phyloP scores from a whole-genome alignment of 2,113 vertebrate species.

The Thryonomys swinderianus region DNA sequence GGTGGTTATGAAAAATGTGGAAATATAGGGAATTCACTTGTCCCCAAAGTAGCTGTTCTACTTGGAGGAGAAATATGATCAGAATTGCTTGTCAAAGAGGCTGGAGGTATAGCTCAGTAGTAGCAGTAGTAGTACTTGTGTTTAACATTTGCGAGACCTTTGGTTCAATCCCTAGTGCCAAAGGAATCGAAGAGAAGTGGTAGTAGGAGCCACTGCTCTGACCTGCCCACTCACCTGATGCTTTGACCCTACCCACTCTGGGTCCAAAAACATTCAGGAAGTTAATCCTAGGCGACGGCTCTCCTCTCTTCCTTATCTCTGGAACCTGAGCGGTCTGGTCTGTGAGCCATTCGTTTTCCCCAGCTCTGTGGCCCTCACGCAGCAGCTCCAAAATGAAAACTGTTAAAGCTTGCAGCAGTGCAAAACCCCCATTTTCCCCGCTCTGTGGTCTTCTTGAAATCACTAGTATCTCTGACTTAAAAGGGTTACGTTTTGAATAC shows the following conservation, averaged over 20 bases:
- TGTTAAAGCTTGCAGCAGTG: background rate
- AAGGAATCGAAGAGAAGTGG: background rate
- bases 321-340: background rate
- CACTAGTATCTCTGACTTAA: background rate
- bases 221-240: background rate
- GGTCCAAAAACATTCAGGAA: fast-evolving
- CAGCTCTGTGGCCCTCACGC: background rate
- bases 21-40: background rate
- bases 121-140: background rate
- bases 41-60: background rate
- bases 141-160: background rate
- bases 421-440: background rate
- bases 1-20: background rate
- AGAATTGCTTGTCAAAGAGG: background rate
- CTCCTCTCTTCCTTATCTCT: background rate
- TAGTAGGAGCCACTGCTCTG: background rate
- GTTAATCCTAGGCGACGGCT: background rate
- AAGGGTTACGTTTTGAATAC: background rate
- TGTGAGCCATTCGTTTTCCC: background rate
- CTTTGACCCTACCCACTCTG: background rate
- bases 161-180: background rate
- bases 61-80: background rate
- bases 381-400: background rate
- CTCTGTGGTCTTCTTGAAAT: background rate
- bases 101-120: background rate